Percentiles rank a stretch among this genome's conserved stretches.
phyloP scores from a whole-genome alignment of 2,888 invertebrate species.

The Dryococelus australis region DNA sequence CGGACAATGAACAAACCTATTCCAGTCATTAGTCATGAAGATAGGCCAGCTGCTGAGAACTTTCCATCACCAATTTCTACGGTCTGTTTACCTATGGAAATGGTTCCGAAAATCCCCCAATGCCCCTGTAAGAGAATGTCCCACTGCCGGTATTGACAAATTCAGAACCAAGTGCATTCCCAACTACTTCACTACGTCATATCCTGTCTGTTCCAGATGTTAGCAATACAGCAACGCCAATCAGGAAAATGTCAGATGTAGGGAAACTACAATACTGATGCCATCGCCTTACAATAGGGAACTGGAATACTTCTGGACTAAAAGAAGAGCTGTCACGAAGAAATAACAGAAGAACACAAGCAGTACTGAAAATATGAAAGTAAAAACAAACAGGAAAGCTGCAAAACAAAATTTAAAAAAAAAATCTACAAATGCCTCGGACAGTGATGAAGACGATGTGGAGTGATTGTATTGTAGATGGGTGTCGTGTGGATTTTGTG shows the following conservation, averaged over 20 bases:
- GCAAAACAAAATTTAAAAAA: background rate
- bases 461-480: conserved; percentile 31
- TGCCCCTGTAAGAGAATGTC: background rate
- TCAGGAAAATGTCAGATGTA: background rate
- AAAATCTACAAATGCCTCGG: background rate
- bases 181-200: conserved; percentile 19
- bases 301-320: conserved; percentile 1
- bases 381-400: background rate
- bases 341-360: background rate
- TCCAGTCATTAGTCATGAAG: background rate
- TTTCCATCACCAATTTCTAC: background rate
- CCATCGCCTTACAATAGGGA: conserved; percentile 29
- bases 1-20: background rate
- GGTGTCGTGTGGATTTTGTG: background rate
- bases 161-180: background rate
- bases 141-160: background rate
- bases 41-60: background rate
- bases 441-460: conserved; percentile 25
- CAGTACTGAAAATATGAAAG: background rate
- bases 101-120: background rate
- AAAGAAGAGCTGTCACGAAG: background rate
- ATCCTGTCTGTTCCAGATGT: background rate
- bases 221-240: background rate
- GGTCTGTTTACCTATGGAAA: background rate
- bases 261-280: background rate